These are phyloP conservation scores for Drosophila nannoptera DNA, from an alignment of 1,140 invertebrate species.

Conservation along the genomic window DNA sequence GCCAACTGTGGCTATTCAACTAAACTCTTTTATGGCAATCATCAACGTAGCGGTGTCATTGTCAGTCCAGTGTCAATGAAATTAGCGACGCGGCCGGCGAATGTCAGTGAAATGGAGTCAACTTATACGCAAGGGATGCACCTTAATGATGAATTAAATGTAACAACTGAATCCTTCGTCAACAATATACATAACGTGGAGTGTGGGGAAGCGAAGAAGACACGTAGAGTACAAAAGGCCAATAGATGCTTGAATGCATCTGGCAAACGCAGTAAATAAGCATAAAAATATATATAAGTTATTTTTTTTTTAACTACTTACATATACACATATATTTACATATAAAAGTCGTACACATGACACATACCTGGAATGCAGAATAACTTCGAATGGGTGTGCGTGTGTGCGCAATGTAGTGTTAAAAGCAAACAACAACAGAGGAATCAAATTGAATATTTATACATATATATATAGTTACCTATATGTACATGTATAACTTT, in stretches of 20 bases:
- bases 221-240: slow-evolving; percentile 79
- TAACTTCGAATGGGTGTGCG: slow-evolving; percentile 13
- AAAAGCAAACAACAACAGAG: slow-evolving; percentile 38
- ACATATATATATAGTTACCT: slow-evolving; percentile 40
- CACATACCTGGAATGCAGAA: slow-evolving; percentile 6
- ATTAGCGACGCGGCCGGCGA: slow-evolving; percentile 18
- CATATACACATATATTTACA: slow-evolving; percentile 72
- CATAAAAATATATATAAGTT: slow-evolving; percentile 50
- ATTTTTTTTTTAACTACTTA: slow-evolving; percentile 57
- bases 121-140: slow-evolving; percentile 4
- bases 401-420: slow-evolving; percentile 51
- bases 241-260: slow-evolving; percentile 72
- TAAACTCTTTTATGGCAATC: slow-evolving; percentile 70
- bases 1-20: slow-evolving; percentile 54
- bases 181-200: slow-evolving; percentile 22
- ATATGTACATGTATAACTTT: slow-evolving; percentile 45
- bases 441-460: slow-evolving; percentile 69
- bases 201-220: slow-evolving; percentile 73
- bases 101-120: slow-evolving; percentile 1
- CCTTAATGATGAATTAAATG: neutral
- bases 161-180: slow-evolving; percentile 4
- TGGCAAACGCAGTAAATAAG: slow-evolving; percentile 79
- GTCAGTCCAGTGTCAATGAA: slow-evolving; percentile 71
- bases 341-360: slow-evolving; percentile 37
- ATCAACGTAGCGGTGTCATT: slow-evolving; percentile 68